Conservation (phyloP, 2,113 vertebrate genomes). For the Perca fluviatilis region DNA sequence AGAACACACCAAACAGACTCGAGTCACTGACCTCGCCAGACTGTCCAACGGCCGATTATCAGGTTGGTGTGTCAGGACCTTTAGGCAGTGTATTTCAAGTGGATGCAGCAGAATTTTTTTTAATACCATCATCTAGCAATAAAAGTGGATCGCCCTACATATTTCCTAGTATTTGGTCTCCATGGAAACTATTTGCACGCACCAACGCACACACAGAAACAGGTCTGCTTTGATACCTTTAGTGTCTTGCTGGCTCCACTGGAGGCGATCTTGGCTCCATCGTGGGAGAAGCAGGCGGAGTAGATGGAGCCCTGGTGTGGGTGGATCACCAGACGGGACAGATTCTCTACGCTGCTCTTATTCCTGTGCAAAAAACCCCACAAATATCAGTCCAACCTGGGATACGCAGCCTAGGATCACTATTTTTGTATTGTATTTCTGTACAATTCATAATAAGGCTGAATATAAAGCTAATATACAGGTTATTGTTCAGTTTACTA, state of each 20-base stretch:
- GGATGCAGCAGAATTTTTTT: neutral
- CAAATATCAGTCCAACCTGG: neutral
- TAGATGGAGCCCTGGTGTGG: constrained; percentile 93
- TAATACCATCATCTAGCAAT: neutral
- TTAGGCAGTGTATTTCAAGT: neutral
- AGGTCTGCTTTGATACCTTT: constrained; percentile 84
- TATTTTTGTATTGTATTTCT: neutral
- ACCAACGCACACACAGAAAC: neutral
- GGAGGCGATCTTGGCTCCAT: constrained; percentile 92
- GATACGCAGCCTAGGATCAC: neutral
- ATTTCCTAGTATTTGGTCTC: constrained; percentile 3
- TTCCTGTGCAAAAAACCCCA: constrained; percentile 84
- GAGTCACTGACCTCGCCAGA: too few relatives aligned
- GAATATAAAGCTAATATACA: neutral
- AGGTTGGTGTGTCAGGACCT: too few relatives aligned
- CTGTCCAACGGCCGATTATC: too few relatives aligned
- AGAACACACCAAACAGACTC: too few relatives aligned
- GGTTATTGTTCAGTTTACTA: neutral
- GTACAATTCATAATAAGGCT: neutral
- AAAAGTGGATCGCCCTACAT: neutral
- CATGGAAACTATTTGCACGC: constrained; percentile 1
- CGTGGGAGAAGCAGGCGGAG: constrained; percentile 93
- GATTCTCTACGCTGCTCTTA: constrained; percentile 89
- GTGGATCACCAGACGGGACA: constrained; percentile 92
- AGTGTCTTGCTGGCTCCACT: constrained; percentile 93